These are phyloP conservation scores for Epiperipatus broadwayi DNA, from an alignment of 2,888 invertebrate species.

Conservation along the genomic window DNA sequence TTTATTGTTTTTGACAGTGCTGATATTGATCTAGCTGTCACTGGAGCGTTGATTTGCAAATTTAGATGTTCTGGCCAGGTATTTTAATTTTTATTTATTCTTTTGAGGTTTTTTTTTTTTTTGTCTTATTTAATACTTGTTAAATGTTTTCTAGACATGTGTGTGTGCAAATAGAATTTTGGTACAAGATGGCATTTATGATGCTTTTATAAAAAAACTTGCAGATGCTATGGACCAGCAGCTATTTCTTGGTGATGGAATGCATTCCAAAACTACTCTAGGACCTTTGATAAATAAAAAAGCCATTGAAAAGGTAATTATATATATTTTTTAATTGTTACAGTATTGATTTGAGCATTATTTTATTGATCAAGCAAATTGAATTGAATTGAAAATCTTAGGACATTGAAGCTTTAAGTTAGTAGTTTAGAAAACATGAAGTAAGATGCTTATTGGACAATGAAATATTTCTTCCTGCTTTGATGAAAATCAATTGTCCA, in stretches of 20 bases:
- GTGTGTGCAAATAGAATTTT: slow-evolving; percentile 79
- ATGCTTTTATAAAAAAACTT: slow-evolving; percentile 54
- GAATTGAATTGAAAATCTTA: not conserved
- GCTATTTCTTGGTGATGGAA: slow-evolving; percentile 62
- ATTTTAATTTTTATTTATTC: slow-evolving; percentile 14
- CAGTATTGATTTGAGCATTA: not conserved
- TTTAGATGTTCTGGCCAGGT: slow-evolving; percentile 80
- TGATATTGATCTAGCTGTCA: slow-evolving; percentile 60
- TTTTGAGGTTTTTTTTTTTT: slow-evolving; percentile 8
- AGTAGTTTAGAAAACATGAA: too few species aligned
- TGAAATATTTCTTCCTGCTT: too few species aligned
- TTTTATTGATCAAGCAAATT: not conserved
- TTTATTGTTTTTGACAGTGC: slow-evolving; percentile 89
- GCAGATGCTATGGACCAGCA: slow-evolving; percentile 42
- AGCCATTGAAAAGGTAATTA: slow-evolving; percentile 52
- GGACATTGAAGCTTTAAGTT: too few species aligned
- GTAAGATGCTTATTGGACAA: too few species aligned
- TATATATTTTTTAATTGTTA: slow-evolving; percentile 16
- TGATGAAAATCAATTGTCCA: too few species aligned
- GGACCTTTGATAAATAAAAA: slow-evolving; percentile 78
- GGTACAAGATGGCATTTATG: slow-evolving; percentile 55
- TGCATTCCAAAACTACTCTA: slow-evolving; percentile 46
- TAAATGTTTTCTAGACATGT: slow-evolving; percentile 54
- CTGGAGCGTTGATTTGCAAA: slow-evolving; percentile 71
- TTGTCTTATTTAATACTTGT: too few species aligned